Evolutionary conservation across 2,888 invertebrate genomes (phyloP).

Genomic region (Melanophora roralis): DNA sequence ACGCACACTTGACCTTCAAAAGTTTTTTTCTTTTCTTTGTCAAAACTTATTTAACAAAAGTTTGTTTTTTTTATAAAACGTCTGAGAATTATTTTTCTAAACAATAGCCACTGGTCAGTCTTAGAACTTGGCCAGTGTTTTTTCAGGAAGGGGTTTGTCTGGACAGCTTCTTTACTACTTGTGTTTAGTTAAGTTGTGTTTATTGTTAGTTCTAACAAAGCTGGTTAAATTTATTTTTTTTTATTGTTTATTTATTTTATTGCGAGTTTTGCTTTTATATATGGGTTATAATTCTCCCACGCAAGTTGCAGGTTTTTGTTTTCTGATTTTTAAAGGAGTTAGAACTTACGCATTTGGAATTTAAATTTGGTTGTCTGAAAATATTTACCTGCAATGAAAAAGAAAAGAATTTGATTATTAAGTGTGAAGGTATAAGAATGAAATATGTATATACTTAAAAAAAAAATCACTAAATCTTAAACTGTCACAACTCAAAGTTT

Average conservation of each 20-base stretch:
- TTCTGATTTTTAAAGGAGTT: background rate
- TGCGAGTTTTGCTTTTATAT: no score
- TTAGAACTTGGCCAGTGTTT: slow-evolving; percentile 37
- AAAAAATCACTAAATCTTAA: no score
- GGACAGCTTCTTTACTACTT: slow-evolving; percentile 20
- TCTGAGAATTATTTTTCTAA: slow-evolving; percentile 46
- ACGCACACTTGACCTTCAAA: slow-evolving; percentile 61
- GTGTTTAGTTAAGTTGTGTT: background rate
- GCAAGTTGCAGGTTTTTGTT: slow-evolving; percentile 30
- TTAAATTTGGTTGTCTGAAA: background rate
- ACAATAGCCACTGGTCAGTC: slow-evolving; percentile 60
- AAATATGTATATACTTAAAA: no score
- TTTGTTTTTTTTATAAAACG: background rate
- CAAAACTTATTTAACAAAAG: no score
- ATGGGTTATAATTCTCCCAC: slow-evolving; percentile 43
- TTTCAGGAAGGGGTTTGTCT: slow-evolving; percentile 42
- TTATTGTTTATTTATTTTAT: no score
- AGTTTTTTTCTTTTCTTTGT: background rate
- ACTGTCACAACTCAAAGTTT: no score
- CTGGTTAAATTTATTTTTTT: background rate
- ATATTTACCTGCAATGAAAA: slow-evolving; percentile 51
- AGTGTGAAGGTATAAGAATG: background rate
- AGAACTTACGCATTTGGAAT: slow-evolving; percentile 46
- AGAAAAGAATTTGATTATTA: slow-evolving; percentile 4
- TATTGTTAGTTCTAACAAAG: background rate